phyloP scores from a whole-genome alignment of 1,140 invertebrate species.

The Mycetomoellerius zeteki region DNA sequence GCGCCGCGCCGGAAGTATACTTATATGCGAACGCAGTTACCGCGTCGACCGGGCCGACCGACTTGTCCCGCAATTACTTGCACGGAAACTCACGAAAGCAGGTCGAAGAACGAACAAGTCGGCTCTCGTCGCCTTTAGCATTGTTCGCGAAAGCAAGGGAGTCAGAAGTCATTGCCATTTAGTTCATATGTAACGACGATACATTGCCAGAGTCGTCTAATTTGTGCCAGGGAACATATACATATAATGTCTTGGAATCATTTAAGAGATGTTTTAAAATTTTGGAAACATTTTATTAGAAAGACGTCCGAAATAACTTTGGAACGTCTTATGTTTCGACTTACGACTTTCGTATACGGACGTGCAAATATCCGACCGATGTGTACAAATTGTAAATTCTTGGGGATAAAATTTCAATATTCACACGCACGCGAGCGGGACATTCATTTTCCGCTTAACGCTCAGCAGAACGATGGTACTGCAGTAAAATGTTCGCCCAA shows the following conservation, averaged over 20 bases:
- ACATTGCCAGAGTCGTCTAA: not conserved
- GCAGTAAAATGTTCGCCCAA: conserved; percentile 38
- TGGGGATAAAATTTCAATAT: conserved; percentile 47
- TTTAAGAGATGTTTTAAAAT: not conserved
- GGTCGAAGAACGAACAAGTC: conserved; percentile 45
- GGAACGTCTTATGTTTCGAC: not conserved
- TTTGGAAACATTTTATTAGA: not conserved
- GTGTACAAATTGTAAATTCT: not conserved
- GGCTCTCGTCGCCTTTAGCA: conserved; percentile 11
- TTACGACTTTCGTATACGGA: not conserved
- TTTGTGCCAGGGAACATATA: not conserved
- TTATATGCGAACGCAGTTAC: conserved; percentile 15
- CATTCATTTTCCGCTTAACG: conserved; percentile 51
- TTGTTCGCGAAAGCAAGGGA: conserved; percentile 21
- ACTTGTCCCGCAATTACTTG: conserved; percentile 45
- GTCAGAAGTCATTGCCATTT: conserved; percentile 30
- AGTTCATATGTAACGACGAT: conserved; percentile 14
- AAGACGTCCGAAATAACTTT: not conserved
- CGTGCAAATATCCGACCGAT: not conserved
- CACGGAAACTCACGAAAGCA: conserved; percentile 52
- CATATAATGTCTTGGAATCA: not conserved
- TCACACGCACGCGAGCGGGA: not conserved
- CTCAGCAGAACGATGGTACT: conserved; percentile 8
- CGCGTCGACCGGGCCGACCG: not conserved
- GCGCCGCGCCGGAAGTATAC: conserved; percentile 10